phyloP scores from a whole-genome alignment of 2,888 invertebrate species.

The Smittia aterrima region DNA sequence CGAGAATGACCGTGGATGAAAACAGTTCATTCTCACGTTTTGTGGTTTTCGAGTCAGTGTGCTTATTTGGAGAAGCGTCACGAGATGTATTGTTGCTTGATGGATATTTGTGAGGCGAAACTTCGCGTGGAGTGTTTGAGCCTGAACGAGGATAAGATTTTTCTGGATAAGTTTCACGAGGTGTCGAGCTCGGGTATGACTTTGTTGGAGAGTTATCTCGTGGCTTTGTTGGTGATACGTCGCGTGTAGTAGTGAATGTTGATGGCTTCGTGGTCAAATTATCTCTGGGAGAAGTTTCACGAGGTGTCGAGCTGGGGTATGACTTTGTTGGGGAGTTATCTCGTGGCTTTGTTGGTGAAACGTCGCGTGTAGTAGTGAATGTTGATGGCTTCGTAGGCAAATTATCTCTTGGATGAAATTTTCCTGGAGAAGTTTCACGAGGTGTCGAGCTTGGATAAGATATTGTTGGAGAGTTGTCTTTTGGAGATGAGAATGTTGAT shows the following conservation, averaged over 20 bases:
- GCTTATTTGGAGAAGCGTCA: neutral
- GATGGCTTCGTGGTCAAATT: no score
- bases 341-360: neutral
- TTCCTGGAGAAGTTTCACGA: neutral
- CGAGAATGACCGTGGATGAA: constrained; percentile 7
- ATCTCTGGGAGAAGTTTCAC: neutral
- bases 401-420: no score
- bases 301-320: neutral
- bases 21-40: constrained; percentile 13
- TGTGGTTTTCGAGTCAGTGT: neutral
- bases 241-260: no score
- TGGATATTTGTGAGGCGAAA: constrained; percentile 19
- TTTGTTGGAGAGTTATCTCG: neutral
- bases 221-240: neutral
- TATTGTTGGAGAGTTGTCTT: neutral
- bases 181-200: neutral
- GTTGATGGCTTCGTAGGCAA: no score
- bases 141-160: neutral
- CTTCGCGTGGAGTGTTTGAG: neutral
- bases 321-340: neutral
- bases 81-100: constrained; percentile 3
- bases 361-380: neutral
- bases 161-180: neutral
- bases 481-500: constrained; percentile 44
- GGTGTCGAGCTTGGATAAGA: neutral